Evolutionary conservation across 1,140 invertebrate species (phyloP).

Genomic region (Protaetia brevitarsis): DNA sequence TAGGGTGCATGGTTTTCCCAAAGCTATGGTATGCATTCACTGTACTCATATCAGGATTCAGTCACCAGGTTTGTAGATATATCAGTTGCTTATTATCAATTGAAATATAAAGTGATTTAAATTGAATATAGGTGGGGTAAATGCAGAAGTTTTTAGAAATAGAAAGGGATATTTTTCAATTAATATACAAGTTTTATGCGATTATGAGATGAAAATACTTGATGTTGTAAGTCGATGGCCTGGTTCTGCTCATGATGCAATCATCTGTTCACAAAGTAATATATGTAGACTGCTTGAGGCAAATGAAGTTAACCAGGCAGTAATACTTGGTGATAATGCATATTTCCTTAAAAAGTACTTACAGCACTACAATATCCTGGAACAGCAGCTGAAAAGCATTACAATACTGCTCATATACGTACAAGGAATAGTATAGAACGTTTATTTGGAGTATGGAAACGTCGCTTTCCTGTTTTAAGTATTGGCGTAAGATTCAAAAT

Average conservation of each 20-base stretch:
- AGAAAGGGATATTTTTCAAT: slow-evolving; percentile 24
- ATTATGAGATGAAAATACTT: not conserved
- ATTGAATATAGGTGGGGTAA: slow-evolving; percentile 1
- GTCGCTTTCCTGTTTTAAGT: slow-evolving; percentile 4
- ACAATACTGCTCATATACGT: slow-evolving; percentile 6
- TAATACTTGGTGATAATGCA: slow-evolving; percentile 5
- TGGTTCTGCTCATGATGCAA: slow-evolving; percentile 8
- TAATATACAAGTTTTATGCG: slow-evolving; percentile 20
- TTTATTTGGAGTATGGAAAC: slow-evolving; percentile 6
- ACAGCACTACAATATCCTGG: not conserved
- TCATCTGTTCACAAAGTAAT: not conserved
- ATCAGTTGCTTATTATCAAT: not conserved
- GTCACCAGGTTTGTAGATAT: slow-evolving; percentile 21
- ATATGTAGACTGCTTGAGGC: not conserved
- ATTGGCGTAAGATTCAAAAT: not conserved
- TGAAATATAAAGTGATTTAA: not conserved
- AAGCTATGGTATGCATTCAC: not conserved
- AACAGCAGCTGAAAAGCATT: not conserved
- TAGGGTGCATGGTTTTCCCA: not conserved
- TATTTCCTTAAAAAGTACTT: not conserved
- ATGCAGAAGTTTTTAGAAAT: slow-evolving; percentile 20
- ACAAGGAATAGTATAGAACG: slow-evolving; percentile 1
- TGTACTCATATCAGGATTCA: slow-evolving; percentile 21
- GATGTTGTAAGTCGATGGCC: slow-evolving; percentile 22
- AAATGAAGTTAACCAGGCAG: not conserved